Evolutionary conservation across 2,113 vertebrate genomes (phyloP).

Genomic region (Scolopax mira): DNA sequence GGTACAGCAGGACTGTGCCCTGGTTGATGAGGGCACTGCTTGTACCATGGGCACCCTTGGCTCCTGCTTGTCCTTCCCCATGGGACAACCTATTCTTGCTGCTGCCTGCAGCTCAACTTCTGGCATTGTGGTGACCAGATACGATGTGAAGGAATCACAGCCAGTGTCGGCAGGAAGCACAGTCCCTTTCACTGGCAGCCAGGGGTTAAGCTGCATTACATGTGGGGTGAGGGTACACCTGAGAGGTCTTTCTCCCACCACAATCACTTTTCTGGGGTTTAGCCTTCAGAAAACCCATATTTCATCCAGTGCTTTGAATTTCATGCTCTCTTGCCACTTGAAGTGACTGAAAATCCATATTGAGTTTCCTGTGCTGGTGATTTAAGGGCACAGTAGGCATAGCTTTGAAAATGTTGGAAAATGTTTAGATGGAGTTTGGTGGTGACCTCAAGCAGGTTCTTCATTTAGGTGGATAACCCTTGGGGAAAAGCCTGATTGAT

Average conservation of each 20-base stretch:
- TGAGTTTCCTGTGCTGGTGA: not conserved
- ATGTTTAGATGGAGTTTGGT: not conserved
- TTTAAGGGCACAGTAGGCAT: not conserved
- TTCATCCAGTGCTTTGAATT: not conserved
- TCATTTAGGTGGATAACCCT: not conserved
- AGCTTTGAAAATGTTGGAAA: not conserved
- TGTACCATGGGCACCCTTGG: not conserved
- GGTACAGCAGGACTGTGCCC: not conserved
- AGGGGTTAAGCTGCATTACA: not conserved
- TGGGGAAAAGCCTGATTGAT: not conserved
- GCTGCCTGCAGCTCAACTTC: not conserved
- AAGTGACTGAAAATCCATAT: not conserved
- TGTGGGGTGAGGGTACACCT: not conserved
- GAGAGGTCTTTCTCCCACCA: not conserved
- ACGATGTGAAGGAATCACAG: not conserved
- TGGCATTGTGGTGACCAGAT: rapidly evolving
- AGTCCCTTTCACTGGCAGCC: not conserved
- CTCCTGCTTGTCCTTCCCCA: not conserved
- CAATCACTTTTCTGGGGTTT: not conserved
- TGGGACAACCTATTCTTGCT: not conserved
- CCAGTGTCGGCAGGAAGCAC: not conserved
- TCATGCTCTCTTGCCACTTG: not conserved
- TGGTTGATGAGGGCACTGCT: not conserved
- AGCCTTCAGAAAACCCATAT: not conserved
- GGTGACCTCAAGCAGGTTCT: not conserved